A percentile compares a stretch with the other conserved stretches of the same genome.
These are phyloP conservation scores for Agrotis segetum DNA, from an alignment of 2,888 invertebrate genomes.

Conservation along the genomic window DNA sequence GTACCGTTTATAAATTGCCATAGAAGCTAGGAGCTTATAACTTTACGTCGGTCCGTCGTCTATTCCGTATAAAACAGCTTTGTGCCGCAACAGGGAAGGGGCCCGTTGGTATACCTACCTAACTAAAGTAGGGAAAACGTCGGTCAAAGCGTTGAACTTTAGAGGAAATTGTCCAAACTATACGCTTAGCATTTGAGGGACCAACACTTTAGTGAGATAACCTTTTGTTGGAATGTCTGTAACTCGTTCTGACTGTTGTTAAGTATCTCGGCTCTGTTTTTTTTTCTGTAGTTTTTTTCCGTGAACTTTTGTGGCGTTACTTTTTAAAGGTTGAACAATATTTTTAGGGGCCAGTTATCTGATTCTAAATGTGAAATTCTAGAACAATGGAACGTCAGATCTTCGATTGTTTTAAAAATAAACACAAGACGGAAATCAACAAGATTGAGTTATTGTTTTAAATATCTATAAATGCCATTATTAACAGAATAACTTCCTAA, in stretches of 20 bases:
- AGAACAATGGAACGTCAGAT: not conserved
- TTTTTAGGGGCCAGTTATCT: not conserved
- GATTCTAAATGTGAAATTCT: conserved; percentile 2
- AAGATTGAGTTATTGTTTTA: conserved; percentile 22
- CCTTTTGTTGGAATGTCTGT: conserved; percentile 73
- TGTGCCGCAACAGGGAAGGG: conserved; percentile 72
- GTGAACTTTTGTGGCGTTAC: not conserved
- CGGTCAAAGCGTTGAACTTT: conserved; percentile 75
- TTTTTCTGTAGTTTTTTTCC: conserved; percentile 23
- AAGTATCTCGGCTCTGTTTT: conserved; percentile 37
- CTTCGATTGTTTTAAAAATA: conserved; percentile 1
- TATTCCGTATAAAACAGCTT: conserved; percentile 69
- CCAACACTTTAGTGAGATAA: conserved; percentile 67
- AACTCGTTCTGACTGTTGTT: conserved; percentile 54
- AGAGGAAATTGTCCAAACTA: conserved; percentile 73
- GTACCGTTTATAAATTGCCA: not conserved
- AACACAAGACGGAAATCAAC: not conserved
- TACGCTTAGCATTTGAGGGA: conserved; percentile 70
- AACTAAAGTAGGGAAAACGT: conserved; percentile 72
- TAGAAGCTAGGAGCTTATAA: conserved; percentile 55
- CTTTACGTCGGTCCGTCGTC: conserved; percentile 63
- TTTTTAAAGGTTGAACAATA: conserved; percentile 4
- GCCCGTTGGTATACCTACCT: conserved; percentile 69
- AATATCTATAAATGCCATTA: conserved; percentile 47
- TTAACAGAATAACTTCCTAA: conserved; percentile 37